Percentiles rank a stretch among this genome's conserved stretches.
Evolutionary conservation across 2,797 vertebrate species (phyloP).

Genomic region (Tokudaia tokunoshimensis): DNA sequence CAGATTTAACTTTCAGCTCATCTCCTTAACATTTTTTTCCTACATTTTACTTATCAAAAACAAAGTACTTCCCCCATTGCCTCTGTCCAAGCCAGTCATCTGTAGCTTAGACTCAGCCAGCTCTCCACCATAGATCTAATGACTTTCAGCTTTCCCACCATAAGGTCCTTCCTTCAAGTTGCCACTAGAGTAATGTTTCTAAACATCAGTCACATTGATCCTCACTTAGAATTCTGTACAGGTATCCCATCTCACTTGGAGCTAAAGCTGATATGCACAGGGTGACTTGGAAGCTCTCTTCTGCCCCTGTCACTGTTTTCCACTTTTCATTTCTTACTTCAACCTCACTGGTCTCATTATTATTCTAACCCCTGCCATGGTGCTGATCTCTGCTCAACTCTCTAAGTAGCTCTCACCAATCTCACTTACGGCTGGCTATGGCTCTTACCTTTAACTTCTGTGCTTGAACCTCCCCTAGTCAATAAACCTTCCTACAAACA

Average conservation of each 20-base stretch:
- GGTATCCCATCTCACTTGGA: not conserved
- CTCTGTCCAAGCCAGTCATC: not conserved
- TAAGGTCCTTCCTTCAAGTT: accelerated
- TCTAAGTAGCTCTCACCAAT: not conserved
- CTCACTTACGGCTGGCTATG: not conserved
- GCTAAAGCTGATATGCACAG: not conserved
- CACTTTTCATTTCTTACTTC: not conserved
- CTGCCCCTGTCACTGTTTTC: not conserved
- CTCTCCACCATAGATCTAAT: not conserved
- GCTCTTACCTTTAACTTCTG: not conserved
- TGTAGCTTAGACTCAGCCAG: not conserved
- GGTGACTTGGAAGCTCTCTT: not conserved
- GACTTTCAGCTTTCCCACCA: not conserved
- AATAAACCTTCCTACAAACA: not conserved
- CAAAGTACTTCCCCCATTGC: not conserved
- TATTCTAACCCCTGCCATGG: not conserved
- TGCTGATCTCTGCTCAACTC: not conserved
- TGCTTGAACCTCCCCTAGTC: not conserved
- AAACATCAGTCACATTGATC: not conserved
- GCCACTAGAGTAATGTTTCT: not conserved
- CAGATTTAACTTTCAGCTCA: not conserved
- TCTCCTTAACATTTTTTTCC: not conserved
- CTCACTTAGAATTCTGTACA: not conserved
- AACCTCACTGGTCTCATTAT: not conserved
- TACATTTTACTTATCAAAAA: constrained; percentile 1